Percentiles rank a stretch among this genome's conserved stretches.
These are phyloP conservation scores for Luperina nickerlii DNA, from an alignment of 2,888 invertebrate genomes.

Conservation along the genomic window DNA sequence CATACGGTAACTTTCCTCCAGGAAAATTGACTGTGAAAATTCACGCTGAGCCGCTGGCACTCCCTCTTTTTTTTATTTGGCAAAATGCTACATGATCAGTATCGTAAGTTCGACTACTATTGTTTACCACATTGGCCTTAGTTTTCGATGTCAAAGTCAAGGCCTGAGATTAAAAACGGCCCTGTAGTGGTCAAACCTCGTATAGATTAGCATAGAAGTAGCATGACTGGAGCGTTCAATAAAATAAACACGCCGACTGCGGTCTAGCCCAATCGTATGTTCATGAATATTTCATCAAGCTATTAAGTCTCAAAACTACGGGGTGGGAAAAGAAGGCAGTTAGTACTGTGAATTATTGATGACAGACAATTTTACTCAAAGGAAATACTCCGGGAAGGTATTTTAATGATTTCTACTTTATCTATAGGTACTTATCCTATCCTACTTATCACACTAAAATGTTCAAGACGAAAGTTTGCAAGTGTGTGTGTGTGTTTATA, in stretches of 20 bases:
- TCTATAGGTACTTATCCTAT: not conserved
- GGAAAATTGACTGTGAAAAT: not conserved
- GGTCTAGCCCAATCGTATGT: not conserved
- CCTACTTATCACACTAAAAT: no score
- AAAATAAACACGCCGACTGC: no score
- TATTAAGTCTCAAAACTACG: no score
- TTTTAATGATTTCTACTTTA: not conserved
- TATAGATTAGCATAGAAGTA: not conserved
- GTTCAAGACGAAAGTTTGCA: no score
- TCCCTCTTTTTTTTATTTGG: not conserved
- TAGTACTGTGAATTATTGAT: not conserved
- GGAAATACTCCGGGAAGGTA: no score
- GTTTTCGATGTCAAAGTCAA: not conserved
- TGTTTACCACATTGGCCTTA: not conserved
- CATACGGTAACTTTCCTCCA: not conserved
- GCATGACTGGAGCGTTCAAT: not conserved
- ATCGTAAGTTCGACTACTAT: not conserved
- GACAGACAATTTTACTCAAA: not conserved
- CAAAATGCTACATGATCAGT: not conserved
- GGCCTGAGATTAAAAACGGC: not conserved
- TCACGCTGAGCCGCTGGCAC: no score
- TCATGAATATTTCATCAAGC: constrained; percentile 11
- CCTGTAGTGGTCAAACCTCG: not conserved
- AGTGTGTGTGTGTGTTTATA: no score
- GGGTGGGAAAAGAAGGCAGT: no score